A percentile compares a stretch with the other conserved stretches of the same genome.
Conservation (phyloP, 2,888 invertebrate species). For the Lepetodrilus schrolli region DNA sequence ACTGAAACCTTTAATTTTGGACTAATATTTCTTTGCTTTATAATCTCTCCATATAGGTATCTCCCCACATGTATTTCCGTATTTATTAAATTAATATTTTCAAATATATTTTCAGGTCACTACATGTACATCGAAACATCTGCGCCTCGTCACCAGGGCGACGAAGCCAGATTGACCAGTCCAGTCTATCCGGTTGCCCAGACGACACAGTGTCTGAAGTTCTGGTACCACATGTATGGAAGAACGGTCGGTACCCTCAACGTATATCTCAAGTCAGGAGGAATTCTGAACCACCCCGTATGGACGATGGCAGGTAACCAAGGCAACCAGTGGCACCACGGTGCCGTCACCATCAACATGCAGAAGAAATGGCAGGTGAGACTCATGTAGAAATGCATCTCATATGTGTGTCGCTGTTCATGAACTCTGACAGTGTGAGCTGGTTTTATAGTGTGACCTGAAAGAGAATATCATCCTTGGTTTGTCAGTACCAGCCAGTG, state of each 20-base stretch:
- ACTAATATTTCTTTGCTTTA: too few species aligned
- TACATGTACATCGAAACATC: conserved; percentile 70
- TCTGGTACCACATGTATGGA: conserved; percentile 73
- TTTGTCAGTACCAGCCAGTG: too few species aligned
- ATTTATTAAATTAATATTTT: too few species aligned
- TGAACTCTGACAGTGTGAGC: too few species aligned
- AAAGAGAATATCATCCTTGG: too few species aligned
- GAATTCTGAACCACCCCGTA: conserved; percentile 26
- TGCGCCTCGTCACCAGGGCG: conserved; percentile 79
- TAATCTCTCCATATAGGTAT: too few species aligned
- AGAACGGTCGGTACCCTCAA: conserved; percentile 55
- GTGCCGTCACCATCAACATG: conserved; percentile 39
- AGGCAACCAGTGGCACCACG: conserved; percentile 65
- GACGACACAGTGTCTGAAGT: conserved; percentile 60
- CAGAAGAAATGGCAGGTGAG: conserved; percentile 37
- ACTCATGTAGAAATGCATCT: too few species aligned
- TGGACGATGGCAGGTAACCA: conserved; percentile 48
- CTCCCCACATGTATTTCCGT: too few species aligned
- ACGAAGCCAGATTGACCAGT: conserved; percentile 76
- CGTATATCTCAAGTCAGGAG: conserved; percentile 57
- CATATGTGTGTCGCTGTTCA: too few species aligned
- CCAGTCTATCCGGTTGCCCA: conserved; percentile 42
- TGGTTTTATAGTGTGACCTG: too few species aligned
- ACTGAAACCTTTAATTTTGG: too few species aligned
- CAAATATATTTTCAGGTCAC: conserved; percentile 58